These are phyloP conservation scores for Halcyon senegalensis DNA, from an alignment of 2,113 vertebrate genomes.

Conservation along the genomic window DNA sequence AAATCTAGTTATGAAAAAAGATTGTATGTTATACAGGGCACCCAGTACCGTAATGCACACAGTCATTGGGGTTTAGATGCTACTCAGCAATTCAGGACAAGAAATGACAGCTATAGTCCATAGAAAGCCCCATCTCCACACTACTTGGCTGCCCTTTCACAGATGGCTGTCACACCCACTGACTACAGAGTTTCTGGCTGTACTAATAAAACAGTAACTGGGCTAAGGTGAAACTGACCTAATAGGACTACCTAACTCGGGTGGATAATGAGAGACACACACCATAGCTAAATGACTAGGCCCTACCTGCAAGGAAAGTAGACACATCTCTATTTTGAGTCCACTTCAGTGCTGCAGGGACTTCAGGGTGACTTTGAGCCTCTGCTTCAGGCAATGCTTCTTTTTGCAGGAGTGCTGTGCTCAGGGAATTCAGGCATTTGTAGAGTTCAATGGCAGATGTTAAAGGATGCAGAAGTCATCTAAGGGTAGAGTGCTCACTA, in stretches of 20 bases:
- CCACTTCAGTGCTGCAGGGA: not conserved
- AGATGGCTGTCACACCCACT: not conserved
- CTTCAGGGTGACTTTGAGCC: not conserved
- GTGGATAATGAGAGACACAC: not conserved
- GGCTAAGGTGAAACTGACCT: not conserved
- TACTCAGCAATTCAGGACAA: not conserved
- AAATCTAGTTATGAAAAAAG: not conserved
- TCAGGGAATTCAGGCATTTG: not conserved
- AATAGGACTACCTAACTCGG: not conserved
- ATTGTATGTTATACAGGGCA: not conserved
- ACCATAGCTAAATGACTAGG: not conserved
- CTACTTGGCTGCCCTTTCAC: fast-evolving
- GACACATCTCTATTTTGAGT: not conserved
- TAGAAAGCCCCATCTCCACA: not conserved
- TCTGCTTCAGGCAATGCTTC: not conserved
- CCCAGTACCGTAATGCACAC: fast-evolving
- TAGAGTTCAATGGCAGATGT: not conserved
- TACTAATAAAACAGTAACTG: not conserved
- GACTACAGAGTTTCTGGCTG: not conserved
- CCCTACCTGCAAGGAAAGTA: fast-evolving
- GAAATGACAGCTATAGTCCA: fast-evolving
- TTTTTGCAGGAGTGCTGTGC: not conserved
- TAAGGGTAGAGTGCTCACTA: not conserved
- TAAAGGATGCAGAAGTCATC: not conserved
- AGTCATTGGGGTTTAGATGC: not conserved